Conservation (phyloP, 92 coral and sea anemone genomes). For the Epizoanthus scotinus region DNA sequence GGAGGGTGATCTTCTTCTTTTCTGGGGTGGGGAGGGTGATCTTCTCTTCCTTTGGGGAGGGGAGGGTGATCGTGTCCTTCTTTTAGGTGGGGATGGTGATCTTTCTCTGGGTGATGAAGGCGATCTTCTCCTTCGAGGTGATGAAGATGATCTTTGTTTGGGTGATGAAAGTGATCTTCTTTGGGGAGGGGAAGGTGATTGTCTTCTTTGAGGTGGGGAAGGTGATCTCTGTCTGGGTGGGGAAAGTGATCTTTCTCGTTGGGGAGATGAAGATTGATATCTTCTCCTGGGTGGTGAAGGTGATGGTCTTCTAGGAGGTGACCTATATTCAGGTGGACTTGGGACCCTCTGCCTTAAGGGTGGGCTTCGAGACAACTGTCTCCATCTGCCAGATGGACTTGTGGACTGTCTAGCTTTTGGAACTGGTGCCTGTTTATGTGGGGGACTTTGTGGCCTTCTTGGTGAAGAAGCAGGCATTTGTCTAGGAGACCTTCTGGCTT, state of each 20-base stretch:
- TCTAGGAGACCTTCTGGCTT: too few species aligned
- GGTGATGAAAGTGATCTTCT: slow-evolving; percentile 2
- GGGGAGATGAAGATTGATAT: slow-evolving; percentile 2
- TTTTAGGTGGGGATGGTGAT: slow-evolving; percentile 6
- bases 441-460: too few species aligned
- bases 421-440: not conserved
- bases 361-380: slow-evolving; percentile 4
- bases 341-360: not conserved
- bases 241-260: not conserved
- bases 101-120: slow-evolving; percentile 10
- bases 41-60: not conserved
- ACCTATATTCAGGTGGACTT: not conserved
- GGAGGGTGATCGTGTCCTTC: not conserved
- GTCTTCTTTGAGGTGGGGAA: slow-evolving; percentile 8
- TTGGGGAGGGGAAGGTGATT: slow-evolving; percentile 9
- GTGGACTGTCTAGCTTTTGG: not conserved
- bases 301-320: slow-evolving; percentile 7
- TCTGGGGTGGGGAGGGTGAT: too few species aligned
- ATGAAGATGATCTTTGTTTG: not conserved
- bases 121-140: slow-evolving; percentile 1
- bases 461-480: too few species aligned
- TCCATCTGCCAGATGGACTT: slow-evolving; percentile 16
- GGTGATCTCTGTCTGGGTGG: slow-evolving; percentile 11
- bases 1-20: slow-evolving; percentile 6
- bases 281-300: too few species aligned